Evolutionary conservation across 2,888 invertebrate genomes (phyloP), one percentile per base, ranked within the genome.

Genomic region (Drosophila tripunctata): DNA sequence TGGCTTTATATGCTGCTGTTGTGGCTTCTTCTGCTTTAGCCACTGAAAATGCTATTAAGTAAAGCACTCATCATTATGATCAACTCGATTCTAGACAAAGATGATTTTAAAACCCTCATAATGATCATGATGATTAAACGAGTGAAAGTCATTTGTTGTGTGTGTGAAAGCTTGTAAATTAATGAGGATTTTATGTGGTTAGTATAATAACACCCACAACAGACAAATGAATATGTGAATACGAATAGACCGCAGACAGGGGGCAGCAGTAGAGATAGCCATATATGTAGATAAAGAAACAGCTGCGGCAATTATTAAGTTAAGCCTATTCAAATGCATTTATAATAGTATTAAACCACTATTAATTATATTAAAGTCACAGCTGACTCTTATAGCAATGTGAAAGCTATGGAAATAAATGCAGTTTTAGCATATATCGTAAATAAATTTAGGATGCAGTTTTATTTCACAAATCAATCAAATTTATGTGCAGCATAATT

Each of bases 181-280:
- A 68, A 75, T 73, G 80, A 75, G 75, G 80, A 75, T 78, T 78
- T 70, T 51, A 68, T 81, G 84, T 69, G 80, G 80, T 83, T 70
- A 70, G 68, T 57, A 68, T 50, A 57, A 57, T 47, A 55, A 58
- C 65, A 69, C 57, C 57, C 69, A 74, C 69, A 74, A 55, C 54
- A 19, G 35, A 43, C 36, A 55, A 54, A 27, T 55, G 67, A 73
- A 57, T 8, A 55, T 36, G 38, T 55, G 67, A 73, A 57, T 8
- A 55, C 24, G 38, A 41, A 21, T 17, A 14, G 5, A 21, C 8
- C 36, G 33, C 51, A 56, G 19, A 27, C 62, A 31, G n/a, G 4
- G 3, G 17, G 8, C n/a, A 19, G 24, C 2, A 0, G 24, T 7
- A 21, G 5, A 14, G 14, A n/a, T 7, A 19, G 22, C 17, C n/a